These are phyloP conservation scores for Aporophyla nigra DNA, from an alignment of 2,888 invertebrate genomes.

Conservation along the genomic window DNA sequence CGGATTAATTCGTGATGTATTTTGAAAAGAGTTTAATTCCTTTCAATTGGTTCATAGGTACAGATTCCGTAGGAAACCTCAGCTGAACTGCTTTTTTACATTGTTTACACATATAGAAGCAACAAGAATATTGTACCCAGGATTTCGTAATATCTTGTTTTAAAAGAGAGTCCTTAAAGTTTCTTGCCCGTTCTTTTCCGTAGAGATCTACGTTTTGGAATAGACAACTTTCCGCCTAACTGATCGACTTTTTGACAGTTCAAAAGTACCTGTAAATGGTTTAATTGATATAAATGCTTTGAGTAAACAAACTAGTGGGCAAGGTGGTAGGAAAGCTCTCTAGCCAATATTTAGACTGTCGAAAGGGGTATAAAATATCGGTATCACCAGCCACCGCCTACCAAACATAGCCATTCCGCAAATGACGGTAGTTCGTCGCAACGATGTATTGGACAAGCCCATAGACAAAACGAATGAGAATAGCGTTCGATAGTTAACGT, in stretches of 20 bases:
- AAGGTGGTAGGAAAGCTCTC: background rate
- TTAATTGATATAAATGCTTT: no score
- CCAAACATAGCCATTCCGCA: slow-evolving; percentile 17
- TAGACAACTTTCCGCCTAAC: no score
- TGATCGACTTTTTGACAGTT: no score
- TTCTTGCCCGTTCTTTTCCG: no score
- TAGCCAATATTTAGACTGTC: background rate
- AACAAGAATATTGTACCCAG: no score
- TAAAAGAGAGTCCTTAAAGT: no score
- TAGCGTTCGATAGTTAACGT: slow-evolving; percentile 7
- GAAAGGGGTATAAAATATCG: slow-evolving; percentile 22
- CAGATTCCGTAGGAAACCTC: background rate
- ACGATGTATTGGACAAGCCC: slow-evolving; percentile 28
- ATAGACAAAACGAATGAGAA: slow-evolving; percentile 26
- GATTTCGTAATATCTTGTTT: no score
- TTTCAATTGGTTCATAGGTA: background rate
- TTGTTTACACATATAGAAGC: no score
- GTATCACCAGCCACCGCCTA: slow-evolving; percentile 15
- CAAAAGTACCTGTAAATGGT: no score
- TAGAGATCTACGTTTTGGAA: no score
- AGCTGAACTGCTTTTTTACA: background rate
- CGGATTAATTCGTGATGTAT: no score
- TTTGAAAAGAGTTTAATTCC: background rate
- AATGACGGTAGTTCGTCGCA: slow-evolving; percentile 22
- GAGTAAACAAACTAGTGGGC: no score